These are phyloP conservation scores for Rhagoletis pomonella DNA, from an alignment of 1,140 invertebrate species.

Conservation along the genomic window DNA sequence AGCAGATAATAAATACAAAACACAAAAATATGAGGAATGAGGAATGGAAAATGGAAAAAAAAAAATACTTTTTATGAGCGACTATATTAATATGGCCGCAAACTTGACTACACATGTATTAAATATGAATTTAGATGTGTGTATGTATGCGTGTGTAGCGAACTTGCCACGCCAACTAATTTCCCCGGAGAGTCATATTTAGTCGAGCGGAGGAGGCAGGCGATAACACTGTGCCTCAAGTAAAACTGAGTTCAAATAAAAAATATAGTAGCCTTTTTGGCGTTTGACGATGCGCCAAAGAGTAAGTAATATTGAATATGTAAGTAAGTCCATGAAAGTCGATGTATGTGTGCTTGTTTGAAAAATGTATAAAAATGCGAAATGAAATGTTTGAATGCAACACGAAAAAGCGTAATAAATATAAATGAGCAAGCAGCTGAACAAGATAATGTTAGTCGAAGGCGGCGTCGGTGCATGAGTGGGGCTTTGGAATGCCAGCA, in stretches of 20 bases:
- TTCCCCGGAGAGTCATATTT: slow-evolving; percentile 39
- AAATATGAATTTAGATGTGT: background rate
- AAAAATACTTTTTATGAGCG: background rate
- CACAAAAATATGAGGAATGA: background rate
- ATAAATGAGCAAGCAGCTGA: background rate
- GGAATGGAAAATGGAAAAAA: background rate
- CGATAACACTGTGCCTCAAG: background rate
- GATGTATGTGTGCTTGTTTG: background rate
- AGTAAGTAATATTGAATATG: background rate
- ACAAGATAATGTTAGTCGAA: background rate
- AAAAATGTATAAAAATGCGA: background rate
- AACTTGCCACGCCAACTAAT: background rate
- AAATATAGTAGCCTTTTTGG: slow-evolving; percentile 36
- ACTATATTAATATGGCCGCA: background rate
- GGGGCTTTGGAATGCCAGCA: background rate
- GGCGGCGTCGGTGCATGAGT: too few relatives aligned
- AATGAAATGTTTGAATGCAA: slow-evolving; percentile 46
- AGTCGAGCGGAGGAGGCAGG: background rate
- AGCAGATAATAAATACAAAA: slow-evolving; percentile 7
- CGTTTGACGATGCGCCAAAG: slow-evolving; percentile 3
- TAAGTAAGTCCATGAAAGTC: background rate
- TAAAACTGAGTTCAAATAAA: background rate
- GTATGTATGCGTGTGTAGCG: background rate
- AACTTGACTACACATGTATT: background rate
- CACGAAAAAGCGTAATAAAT: slow-evolving; percentile 33